Evolutionary conservation across 2,888 invertebrate genomes (phyloP).

Genomic region (Lasioglossum oenotherae): DNA sequence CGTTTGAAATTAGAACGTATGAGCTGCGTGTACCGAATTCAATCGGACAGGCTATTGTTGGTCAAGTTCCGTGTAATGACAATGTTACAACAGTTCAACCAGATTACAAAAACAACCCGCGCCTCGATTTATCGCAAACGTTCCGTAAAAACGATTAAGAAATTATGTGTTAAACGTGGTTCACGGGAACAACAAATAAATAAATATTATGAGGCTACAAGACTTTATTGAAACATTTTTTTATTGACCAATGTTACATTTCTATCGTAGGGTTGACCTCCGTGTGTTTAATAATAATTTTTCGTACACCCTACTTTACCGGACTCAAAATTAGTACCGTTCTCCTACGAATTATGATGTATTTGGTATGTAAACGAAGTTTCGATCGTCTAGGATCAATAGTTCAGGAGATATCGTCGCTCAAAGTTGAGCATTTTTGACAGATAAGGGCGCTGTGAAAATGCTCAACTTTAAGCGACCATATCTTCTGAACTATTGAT

Average conservation of each 20-base stretch:
- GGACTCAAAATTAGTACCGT: too few relatives aligned
- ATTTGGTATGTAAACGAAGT: too few relatives aligned
- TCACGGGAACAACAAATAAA: too few relatives aligned
- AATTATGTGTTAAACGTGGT: neutral
- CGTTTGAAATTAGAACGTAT: neutral
- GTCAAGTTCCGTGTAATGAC: neutral
- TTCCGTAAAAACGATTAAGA: neutral
- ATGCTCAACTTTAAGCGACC: too few relatives aligned
- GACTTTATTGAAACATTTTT: neutral
- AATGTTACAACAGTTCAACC: neutral
- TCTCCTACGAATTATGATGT: too few relatives aligned
- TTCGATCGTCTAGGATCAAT: too few relatives aligned
- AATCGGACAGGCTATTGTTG: neutral
- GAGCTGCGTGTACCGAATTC: neutral
- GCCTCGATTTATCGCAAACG: neutral
- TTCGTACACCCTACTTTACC: too few relatives aligned
- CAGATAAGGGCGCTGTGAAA: too few relatives aligned
- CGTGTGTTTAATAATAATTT: too few relatives aligned
- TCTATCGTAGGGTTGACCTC: neutral
- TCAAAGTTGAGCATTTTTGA: too few relatives aligned
- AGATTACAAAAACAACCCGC: constrained; percentile 35
- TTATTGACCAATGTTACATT: neutral
- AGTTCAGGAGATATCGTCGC: too few relatives aligned
- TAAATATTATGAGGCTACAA: neutral
- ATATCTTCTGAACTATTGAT: too few relatives aligned